Conservation (phyloP, 2,888 invertebrate species). For the Serripes groenlandicus region DNA sequence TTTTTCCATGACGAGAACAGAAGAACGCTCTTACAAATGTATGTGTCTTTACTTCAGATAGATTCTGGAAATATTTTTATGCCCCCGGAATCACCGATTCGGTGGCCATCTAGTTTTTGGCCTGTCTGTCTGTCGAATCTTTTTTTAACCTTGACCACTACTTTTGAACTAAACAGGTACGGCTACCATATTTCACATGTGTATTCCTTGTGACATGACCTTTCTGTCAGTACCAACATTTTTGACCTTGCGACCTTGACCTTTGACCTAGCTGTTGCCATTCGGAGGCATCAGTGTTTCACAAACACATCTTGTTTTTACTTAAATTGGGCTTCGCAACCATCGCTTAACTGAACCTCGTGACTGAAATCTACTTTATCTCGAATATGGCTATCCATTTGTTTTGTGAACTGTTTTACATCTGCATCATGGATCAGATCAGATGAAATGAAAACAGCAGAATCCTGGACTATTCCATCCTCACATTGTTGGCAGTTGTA, state of each 20-base stretch:
- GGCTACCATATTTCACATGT: no score
- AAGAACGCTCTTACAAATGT: slow-evolving; percentile 11
- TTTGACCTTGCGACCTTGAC: no score
- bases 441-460: slow-evolving; percentile 3
- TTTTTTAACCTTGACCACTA: no score
- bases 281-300: no score
- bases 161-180: no score
- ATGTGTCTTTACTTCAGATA: not conserved
- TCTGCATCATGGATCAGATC: slow-evolving; percentile 20
- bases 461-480: slow-evolving; percentile 1
- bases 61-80: slow-evolving; percentile 3
- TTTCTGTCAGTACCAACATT: no score
- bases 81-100: no score
- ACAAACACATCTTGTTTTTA: no score
- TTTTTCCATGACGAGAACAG: slow-evolving; percentile 27
- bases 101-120: no score
- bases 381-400: not conserved
- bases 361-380: slow-evolving; percentile 20
- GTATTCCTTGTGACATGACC: no score
- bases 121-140: no score
- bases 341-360: slow-evolving; percentile 29
- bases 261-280: no score
- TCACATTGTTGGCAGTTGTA: slow-evolving; percentile 23
- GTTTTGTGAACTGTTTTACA: not conserved
- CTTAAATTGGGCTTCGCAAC: slow-evolving; percentile 26